Percentiles rank a stretch among this genome's conserved stretches.
Conservation (phyloP, 2,113 vertebrate species). For the Coregonus clupeaformis region DNA sequence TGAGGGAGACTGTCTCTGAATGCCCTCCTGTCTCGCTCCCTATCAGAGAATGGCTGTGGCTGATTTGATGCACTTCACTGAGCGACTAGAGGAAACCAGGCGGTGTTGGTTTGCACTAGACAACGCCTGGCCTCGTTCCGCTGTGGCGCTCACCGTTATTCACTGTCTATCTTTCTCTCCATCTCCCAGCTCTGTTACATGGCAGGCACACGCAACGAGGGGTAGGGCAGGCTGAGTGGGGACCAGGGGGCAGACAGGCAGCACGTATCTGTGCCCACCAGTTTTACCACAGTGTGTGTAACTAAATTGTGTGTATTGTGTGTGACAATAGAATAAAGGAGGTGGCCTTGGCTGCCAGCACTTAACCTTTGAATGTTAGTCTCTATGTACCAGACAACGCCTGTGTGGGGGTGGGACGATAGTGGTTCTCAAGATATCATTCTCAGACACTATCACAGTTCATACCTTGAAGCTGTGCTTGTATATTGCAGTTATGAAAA, state of each 20-base stretch:
- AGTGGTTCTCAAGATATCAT: background rate
- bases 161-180: slow-evolving; percentile 42
- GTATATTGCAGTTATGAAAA: background rate
- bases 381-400: background rate
- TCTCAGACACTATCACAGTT: too few relatives aligned
- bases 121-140: slow-evolving; percentile 27
- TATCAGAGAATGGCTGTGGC: slow-evolving; percentile 19
- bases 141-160: slow-evolving; percentile 24
- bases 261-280: slow-evolving; percentile 27
- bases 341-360: background rate
- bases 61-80: slow-evolving; percentile 35
- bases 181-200: background rate
- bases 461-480: background rate
- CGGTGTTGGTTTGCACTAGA: slow-evolving; percentile 41
- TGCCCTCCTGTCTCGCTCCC: background rate
- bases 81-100: slow-evolving; percentile 18
- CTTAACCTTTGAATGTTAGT: background rate
- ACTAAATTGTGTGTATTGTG: slow-evolving; percentile 22
- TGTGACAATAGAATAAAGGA: slow-evolving; percentile 30
- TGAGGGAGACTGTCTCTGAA: background rate
- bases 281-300: slow-evolving; percentile 1
- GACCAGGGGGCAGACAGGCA: background rate
- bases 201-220: background rate
- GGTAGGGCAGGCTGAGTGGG: background rate
- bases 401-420: background rate